Evolutionary conservation across 2,113 vertebrate genomes (phyloP), one percentile per base, ranked within the genome.

Genomic region (Neolamprologus sp.): DNA sequence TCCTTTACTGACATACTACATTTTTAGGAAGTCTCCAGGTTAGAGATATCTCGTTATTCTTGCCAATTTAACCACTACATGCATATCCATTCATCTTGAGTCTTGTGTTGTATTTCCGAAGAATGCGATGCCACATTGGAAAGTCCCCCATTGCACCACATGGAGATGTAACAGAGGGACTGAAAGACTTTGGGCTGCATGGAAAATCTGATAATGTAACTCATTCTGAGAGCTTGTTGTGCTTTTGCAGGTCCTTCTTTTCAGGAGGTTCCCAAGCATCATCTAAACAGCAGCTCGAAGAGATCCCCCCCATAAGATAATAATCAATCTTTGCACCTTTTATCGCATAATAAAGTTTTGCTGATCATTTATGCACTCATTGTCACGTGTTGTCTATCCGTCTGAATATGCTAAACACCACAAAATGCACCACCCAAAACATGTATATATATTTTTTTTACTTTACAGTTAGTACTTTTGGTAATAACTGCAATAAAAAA

Each of bases 201-300:
- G 85, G 73, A 87, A 91, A 88, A 85, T 87, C 30, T 90, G 63
- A 90, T 84, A 23, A 63, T 49, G 9, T 23, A 68, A 35, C 47
- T 63, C 71, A 2, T 21, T 85, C 33, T 80, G 21, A 42, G 14
- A 7, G 33, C 4, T 37, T 84, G 51, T 80, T 84, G 17, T 79
- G 30, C 7, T 33, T 21, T 21, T 13, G 26, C 23, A 28, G 14
- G 53, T 58, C 14, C 21, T 79, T 19, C 51, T 45, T 21, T 80
- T 45, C 49, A 82, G 19, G 55, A 37, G 26, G 12, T 4, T 51
- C 14, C 23, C 21, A 17, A 51, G 30, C 9, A 53, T 16, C 7
- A 28, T 51, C 5, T 55, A 7, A 71, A 75, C 60, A 81, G 14
- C 28, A 57, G 17, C 33, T 47, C 42, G 47, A 40, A 60, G 83